Conservation (phyloP, 2,113 vertebrate species). For the Aplodontia rufa region DNA sequence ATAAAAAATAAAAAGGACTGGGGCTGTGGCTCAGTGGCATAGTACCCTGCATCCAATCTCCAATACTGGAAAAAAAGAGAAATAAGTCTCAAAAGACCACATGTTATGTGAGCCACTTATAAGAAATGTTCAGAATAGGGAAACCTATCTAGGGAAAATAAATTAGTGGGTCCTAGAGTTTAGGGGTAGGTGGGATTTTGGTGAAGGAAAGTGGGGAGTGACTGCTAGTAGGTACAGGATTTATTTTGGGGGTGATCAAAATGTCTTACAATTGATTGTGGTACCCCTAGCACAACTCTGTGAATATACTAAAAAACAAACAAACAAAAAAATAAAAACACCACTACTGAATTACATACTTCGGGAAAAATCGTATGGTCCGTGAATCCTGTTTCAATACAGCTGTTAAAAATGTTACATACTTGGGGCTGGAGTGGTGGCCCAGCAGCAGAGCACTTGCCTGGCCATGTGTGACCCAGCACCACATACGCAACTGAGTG, state of each 20-base stretch:
- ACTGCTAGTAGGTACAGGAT: not conserved
- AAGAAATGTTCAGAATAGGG: not conserved
- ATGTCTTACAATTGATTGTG: not conserved
- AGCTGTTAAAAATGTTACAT: not conserved
- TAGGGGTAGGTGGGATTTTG: not conserved
- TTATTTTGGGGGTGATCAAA: not conserved
- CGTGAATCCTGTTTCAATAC: conserved; percentile 17
- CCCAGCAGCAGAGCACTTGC: no score
- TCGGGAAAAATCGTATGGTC: not conserved
- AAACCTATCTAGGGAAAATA: not conserved
- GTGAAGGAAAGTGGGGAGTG: not conserved
- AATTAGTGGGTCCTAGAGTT: not conserved
- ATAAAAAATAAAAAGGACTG: no score
- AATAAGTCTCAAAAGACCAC: not conserved
- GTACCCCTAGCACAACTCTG: not conserved
- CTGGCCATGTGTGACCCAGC: no score
- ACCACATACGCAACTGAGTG: no score
- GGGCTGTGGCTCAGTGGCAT: no score
- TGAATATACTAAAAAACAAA: not conserved
- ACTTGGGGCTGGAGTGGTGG: no score
- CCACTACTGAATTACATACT: not conserved
- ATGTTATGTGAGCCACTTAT: not conserved
- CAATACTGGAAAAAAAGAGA: no score
- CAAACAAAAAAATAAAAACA: no score
- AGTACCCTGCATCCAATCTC: no score